A percentile compares a stretch with the other conserved stretches of the same genome.
Evolutionary conservation across 2,113 vertebrate species (phyloP).

Genomic region (Varanus komodoensis): DNA sequence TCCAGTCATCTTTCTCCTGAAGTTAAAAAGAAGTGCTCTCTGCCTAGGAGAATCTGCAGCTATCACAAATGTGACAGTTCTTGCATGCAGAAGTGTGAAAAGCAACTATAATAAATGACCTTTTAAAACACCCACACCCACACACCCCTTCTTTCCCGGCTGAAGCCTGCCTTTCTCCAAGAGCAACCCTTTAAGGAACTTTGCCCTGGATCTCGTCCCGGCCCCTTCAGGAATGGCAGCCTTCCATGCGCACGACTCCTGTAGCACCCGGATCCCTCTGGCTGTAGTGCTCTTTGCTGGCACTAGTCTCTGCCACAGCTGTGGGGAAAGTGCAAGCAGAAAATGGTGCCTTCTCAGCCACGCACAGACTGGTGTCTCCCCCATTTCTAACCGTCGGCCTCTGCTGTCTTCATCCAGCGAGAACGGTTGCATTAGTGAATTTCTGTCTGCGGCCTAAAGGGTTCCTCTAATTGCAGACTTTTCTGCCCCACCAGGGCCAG

Average conservation of each 20-base stretch:
- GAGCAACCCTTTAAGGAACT: neutral
- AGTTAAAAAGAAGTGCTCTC: neutral
- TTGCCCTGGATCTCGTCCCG: neutral
- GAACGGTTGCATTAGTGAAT: neutral
- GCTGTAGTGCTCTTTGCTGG: neutral
- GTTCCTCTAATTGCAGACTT: accelerated
- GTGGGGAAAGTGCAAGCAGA: neutral
- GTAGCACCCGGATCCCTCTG: neutral
- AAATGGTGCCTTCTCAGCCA: accelerated
- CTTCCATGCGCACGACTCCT: no score
- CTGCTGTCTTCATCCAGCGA: neutral
- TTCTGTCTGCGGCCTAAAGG: neutral
- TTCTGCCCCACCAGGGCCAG: accelerated
- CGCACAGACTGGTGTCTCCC: neutral
- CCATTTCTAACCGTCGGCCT: neutral
- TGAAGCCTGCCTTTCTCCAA: neutral
- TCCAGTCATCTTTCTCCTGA: neutral
- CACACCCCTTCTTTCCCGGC: neutral
- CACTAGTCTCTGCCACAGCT: neutral
- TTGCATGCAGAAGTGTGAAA: neutral
- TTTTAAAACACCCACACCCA: neutral
- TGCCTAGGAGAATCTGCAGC: neutral
- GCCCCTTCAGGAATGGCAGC: neutral
- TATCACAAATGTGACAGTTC: neutral
- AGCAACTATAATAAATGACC: neutral